These are phyloP conservation scores for Rhyacophila brunnea DNA, from an alignment of 1,140 invertebrate species.

Conservation along the genomic window DNA sequence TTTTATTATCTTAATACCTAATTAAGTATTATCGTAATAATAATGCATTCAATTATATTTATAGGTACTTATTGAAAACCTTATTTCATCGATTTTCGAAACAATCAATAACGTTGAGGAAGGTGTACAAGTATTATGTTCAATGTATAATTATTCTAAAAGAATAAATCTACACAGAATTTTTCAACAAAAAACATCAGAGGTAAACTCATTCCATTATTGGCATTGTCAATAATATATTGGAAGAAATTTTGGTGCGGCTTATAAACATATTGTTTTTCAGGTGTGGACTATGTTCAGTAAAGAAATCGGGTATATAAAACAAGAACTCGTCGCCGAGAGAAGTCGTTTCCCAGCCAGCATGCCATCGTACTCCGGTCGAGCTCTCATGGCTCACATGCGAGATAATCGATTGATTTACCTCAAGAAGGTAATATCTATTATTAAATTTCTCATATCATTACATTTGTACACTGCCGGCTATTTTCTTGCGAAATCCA, in stretches of 20 bases:
- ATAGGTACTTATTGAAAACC: slow-evolving; percentile 65
- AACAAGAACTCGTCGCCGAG: slow-evolving; percentile 67
- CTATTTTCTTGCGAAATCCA: too few relatives aligned
- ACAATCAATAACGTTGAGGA: slow-evolving; percentile 71
- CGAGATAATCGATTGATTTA: slow-evolving; percentile 63
- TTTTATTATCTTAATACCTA: too few relatives aligned
- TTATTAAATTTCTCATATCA: too few relatives aligned
- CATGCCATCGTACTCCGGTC: slow-evolving; percentile 69
- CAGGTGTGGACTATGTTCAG: slow-evolving; percentile 75
- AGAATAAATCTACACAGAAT: slow-evolving; percentile 62
- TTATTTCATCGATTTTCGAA: slow-evolving; percentile 66
- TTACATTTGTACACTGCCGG: too few relatives aligned
- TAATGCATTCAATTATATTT: slow-evolving; percentile 5
- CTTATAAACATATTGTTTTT: too few relatives aligned
- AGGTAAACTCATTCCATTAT: slow-evolving; percentile 40
- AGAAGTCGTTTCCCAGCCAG: slow-evolving; percentile 61
- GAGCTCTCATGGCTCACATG: slow-evolving; percentile 62
- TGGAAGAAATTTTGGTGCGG: too few relatives aligned
- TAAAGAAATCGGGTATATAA: slow-evolving; percentile 72
- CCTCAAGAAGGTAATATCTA: slow-evolving; percentile 52
- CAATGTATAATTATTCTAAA: slow-evolving; percentile 68
- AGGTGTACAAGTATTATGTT: slow-evolving; percentile 66
- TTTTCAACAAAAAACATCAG: slow-evolving; percentile 63
- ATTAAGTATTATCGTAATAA: neutral
- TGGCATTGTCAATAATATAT: too few relatives aligned